A percentile compares a stretch with the other conserved stretches of the same genome.
Evolutionary conservation across 2,888 invertebrate genomes (phyloP).

Genomic region (Lymantria monacha): DNA sequence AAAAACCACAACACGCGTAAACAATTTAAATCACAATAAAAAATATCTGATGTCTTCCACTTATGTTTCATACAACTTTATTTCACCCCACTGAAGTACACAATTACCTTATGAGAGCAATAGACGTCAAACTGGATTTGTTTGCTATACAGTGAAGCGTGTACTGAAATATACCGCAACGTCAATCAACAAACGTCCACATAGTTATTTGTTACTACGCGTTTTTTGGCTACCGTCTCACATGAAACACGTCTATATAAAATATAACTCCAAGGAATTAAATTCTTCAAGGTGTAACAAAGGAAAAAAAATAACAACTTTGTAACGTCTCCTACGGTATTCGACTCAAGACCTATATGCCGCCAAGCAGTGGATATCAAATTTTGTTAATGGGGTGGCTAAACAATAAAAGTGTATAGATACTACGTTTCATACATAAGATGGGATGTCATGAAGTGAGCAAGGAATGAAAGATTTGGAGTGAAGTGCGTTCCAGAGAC

Average conservation of each 20-base stretch:
- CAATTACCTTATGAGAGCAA: conserved; percentile 1
- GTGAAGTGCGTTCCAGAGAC: conserved; percentile 65
- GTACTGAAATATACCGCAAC: conserved; percentile 41
- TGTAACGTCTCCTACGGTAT: conserved; percentile 37
- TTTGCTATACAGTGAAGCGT: conserved; percentile 2
- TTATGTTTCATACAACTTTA: conserved; percentile 20
- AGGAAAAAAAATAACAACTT: conserved; percentile 40
- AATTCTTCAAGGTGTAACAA: conserved; percentile 31
- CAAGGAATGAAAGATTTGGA: conserved; percentile 44
- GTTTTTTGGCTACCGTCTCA: conserved; percentile 36
- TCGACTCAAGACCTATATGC: conserved; percentile 56
- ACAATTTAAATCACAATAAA: conserved; percentile 14
- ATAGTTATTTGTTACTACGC: conserved; percentile 32
- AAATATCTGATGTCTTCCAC: conserved; percentile 19
- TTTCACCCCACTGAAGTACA: conserved; percentile 8
- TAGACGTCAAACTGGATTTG: conserved; percentile 4
- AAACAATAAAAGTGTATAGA: conserved; percentile 71
- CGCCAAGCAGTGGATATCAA: conserved; percentile 53
- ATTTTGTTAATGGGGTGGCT: conserved; percentile 67
- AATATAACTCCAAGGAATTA: conserved; percentile 31
- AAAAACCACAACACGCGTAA: conserved; percentile 17
- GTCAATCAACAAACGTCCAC: conserved; percentile 46
- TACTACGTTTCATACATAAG: conserved; percentile 74
- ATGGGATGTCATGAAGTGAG: conserved; percentile 65
- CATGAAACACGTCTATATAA: conserved; percentile 35